Conservation (phyloP, 2,888 invertebrate species). For the Drosophila affinis region DNA sequence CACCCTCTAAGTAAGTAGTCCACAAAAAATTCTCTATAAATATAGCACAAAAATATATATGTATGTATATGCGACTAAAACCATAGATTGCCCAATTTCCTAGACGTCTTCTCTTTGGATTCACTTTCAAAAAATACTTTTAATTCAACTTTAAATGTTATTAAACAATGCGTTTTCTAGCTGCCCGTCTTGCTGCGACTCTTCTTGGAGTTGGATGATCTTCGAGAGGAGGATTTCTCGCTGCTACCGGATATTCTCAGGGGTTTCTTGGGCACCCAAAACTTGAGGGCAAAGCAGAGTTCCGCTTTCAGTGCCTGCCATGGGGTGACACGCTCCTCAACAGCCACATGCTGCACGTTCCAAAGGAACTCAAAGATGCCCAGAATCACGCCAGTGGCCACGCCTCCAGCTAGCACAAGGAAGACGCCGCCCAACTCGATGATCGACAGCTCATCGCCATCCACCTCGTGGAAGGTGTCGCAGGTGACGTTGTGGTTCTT, state of each 20-base stretch:
- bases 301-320: constrained; percentile 89
- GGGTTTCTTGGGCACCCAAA: constrained; percentile 90
- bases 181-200: constrained; percentile 67
- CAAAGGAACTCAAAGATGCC: constrained; percentile 93
- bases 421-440: constrained; percentile 95
- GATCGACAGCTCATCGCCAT: constrained; percentile 83
- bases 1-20: constrained; percentile 18
- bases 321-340: constrained; percentile 90
- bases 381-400: constrained; percentile 88
- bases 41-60: constrained; percentile 14
- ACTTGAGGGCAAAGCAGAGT: constrained; percentile 89
- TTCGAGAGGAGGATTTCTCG: constrained; percentile 69
- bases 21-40: constrained; percentile 8
- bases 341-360: constrained; percentile 91
- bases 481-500: constrained; percentile 86
- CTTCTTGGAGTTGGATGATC: constrained; percentile 70
- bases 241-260: constrained; percentile 83
- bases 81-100: constrained; percentile 2
- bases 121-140: constrained; percentile 1
- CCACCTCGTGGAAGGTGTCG: constrained; percentile 59
- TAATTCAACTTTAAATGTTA: background rate
- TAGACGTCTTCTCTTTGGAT: background rate
- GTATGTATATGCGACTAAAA: background rate
- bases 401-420: constrained; percentile 91
- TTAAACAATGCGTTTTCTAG: constrained; percentile 15